Conservation (phyloP, 2,888 invertebrate genomes). For the Cheilosia grossa region DNA sequence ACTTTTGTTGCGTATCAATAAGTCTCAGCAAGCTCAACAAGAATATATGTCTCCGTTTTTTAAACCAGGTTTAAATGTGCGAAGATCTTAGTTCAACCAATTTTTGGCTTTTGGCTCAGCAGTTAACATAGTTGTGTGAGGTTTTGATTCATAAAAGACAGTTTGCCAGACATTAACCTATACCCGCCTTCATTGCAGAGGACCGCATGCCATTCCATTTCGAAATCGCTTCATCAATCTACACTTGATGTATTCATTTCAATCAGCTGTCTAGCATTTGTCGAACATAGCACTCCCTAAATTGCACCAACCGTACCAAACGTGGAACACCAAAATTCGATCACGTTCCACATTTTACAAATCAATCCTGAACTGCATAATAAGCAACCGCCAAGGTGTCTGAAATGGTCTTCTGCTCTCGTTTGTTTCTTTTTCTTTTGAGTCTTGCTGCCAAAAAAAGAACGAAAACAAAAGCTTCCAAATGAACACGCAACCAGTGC, state of each 20-base stretch:
- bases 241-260: background rate
- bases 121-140: no score
- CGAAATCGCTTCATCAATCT: background rate
- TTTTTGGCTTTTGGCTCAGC: no score
- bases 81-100: no score
- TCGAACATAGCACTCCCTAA: background rate
- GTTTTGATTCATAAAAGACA: no score
- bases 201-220: no score
- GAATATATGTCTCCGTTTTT: no score
- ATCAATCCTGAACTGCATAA: constrained; percentile 75
- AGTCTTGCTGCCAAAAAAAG: constrained; percentile 34
- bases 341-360: constrained; percentile 76
- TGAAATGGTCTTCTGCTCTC: constrained; percentile 54
- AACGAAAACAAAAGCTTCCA: constrained; percentile 1
- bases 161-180: no score
- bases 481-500: no score
- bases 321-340: constrained; percentile 64
- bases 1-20: no score
- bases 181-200: no score
- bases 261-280: constrained; percentile 3
- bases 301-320: background rate
- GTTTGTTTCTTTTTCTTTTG: constrained; percentile 4
- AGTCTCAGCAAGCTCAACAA: no score
- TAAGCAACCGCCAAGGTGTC: constrained; percentile 66
- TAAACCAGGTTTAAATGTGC: no score